phyloP scores from a whole-genome alignment of 37 sponge, comb jelly and placozoan species.

The Beroe ovata region DNA sequence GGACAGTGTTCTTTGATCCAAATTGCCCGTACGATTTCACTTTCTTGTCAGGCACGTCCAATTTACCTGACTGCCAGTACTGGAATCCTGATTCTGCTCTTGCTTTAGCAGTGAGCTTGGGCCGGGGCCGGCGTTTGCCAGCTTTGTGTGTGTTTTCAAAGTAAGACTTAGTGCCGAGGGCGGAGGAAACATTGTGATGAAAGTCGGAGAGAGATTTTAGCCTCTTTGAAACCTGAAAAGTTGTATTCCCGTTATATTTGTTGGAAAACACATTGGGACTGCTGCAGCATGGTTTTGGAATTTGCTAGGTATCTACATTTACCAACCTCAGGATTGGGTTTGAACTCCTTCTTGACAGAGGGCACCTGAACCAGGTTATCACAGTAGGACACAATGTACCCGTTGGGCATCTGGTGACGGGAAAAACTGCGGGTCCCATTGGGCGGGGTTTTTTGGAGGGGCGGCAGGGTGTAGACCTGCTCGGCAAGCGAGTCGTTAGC shows the following conservation, averaged over 20 bases:
- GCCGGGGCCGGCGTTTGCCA: conserved; percentile 37
- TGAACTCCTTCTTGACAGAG: conserved; percentile 33
- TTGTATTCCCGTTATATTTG: too few species aligned
- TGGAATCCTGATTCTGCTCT: conserved; percentile 39
- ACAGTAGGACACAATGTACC: conserved; percentile 58
- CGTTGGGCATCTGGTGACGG: conserved; percentile 62
- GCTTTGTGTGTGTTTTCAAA: conserved; percentile 60
- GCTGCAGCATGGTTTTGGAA: too few species aligned
- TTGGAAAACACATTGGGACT: too few species aligned
- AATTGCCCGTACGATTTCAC: conserved; percentile 20
- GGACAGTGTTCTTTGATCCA: conserved; percentile 44
- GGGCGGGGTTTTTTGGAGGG: conserved; percentile 45
- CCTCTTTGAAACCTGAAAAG: conserved; percentile 42
- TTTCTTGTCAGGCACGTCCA: background rate
- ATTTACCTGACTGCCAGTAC: conserved; percentile 14
- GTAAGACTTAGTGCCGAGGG: conserved; percentile 58
- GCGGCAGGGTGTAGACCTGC: conserved; percentile 37
- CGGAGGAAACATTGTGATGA: conserved; percentile 23
- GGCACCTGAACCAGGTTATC: conserved; percentile 20
- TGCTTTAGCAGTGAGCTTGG: conserved; percentile 32
- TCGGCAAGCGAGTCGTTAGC: background rate
- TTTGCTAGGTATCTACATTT: too few species aligned
- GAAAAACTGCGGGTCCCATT: conserved; percentile 33
- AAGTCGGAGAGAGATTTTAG: conserved; percentile 62
- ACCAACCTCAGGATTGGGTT: conserved; percentile 54